These are phyloP conservation scores for Clarias laeviceps DNA, from an alignment of 2,797 vertebrate genomes.

Conservation along the genomic window DNA sequence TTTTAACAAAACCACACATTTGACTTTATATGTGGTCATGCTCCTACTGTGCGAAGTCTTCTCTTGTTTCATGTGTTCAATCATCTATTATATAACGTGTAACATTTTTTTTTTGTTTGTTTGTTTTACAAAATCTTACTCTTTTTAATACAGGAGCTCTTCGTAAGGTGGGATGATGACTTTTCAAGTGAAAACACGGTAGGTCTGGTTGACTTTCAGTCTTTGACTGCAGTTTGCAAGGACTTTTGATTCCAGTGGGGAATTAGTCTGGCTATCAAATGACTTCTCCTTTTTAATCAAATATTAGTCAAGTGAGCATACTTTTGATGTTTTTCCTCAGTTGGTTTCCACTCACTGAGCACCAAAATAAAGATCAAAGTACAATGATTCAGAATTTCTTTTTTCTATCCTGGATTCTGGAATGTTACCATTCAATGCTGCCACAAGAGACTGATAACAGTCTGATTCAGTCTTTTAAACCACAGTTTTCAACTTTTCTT, in stretches of 20 bases:
- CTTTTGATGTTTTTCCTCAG: background rate
- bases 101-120: background rate
- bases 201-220: constrained; percentile 21
- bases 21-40: background rate
- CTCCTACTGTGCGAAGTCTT: background rate
- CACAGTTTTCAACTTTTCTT: background rate
- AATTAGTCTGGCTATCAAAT: background rate
- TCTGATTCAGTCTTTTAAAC: background rate
- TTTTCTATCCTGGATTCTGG: background rate
- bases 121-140: constrained; percentile 4
- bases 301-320: background rate
- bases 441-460: background rate
- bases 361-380: background rate
- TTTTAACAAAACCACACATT: background rate
- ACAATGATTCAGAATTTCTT: background rate
- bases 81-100: background rate
- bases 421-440: background rate
- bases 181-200: background rate
- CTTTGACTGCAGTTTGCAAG: constrained; percentile 4
- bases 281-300: background rate
- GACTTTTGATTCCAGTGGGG: background rate
- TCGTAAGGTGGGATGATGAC: background rate
- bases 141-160: constrained; percentile 28
- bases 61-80: background rate
- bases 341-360: background rate